Evolutionary conservation across 53 echinoderm and acorn worm genomes (phyloP), one percentile per base, ranked within the genome.

Genomic region (Glandiceps talaboti): DNA sequence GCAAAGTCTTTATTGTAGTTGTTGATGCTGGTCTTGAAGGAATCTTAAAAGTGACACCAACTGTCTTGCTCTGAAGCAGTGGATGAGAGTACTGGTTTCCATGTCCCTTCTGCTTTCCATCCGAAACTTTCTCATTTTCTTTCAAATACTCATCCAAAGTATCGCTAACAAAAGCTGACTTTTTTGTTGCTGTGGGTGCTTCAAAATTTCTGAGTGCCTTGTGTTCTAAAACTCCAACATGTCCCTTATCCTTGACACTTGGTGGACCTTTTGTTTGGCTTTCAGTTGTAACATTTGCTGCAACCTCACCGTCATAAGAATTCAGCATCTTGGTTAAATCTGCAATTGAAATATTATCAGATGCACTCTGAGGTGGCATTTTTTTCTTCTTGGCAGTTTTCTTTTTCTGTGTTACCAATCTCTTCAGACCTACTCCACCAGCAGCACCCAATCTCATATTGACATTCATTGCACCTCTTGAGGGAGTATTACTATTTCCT

Each of bases 121-220:
- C 64, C 20, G 6, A 12, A 45, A 45, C 20, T 12, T 45, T 6
- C 64, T 45, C 6, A 45, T 45, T 45, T 45, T 45, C 64, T 31
- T 88, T 28, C 73, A 96, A 74, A 75, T 92, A 91, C 75, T 86
- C 81, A 79, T 96, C 92, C 33, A 96, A 73, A 0, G 84, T 85
- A 79, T 88, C 87, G 80, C 96, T 96, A 27, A 90, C 85, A 86
- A 96, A 96, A 30, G 96, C 96, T 73, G 92, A 88, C 77, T 84
- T 92, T 76, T 90, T 85, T 29, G 92, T 90, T 27, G 81, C 81
- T 1, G 87, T 84, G 73, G 87, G 86, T 45, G 90, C 86, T 77
- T 96, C 96, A 87, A 92, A 96, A 73, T 90, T 86, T 81, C 92
- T 96, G 77, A 45, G 64, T 45, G 64, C 64, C 6, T 12, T 20